These are phyloP conservation scores for Hyperoodon ampullatus DNA, from an alignment of 2,113 vertebrate species.

Conservation along the genomic window DNA sequence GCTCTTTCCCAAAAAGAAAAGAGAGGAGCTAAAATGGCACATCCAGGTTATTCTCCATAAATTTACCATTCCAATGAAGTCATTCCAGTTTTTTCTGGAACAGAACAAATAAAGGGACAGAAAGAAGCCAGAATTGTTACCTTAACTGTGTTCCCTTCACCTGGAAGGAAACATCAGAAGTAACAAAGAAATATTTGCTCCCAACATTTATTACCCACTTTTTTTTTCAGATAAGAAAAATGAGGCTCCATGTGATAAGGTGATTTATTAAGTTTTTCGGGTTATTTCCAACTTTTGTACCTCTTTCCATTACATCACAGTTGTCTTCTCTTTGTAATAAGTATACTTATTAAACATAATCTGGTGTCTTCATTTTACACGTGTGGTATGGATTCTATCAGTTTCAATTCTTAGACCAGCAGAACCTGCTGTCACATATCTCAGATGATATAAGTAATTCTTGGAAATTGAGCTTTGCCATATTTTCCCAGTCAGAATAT, in stretches of 20 bases:
- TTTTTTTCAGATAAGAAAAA: neutral
- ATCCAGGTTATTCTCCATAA: neutral
- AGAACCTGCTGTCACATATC: neutral
- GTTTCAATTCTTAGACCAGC: neutral
- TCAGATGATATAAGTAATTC: slow-evolving; percentile 54
- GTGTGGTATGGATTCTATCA: neutral
- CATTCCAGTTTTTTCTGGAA: neutral
- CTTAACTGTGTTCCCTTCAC: neutral
- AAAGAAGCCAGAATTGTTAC: neutral
- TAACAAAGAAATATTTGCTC: neutral
- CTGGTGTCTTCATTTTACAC: neutral
- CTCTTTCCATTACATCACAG: neutral
- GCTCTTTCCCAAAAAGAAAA: neutral
- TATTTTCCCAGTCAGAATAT: slow-evolving; percentile 43
- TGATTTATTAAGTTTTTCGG: neutral
- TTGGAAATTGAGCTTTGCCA: slow-evolving; percentile 52
- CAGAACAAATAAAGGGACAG: neutral
- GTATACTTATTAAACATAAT: neutral
- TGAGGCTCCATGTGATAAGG: neutral
- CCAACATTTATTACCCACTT: neutral
- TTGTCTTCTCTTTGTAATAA: neutral
- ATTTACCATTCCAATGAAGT: neutral
- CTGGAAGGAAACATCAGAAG: neutral
- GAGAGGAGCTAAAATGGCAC: neutral
- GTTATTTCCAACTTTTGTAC: neutral